Conservation (phyloP, 2,113 vertebrate species). For the Siniperca chuatsi region DNA sequence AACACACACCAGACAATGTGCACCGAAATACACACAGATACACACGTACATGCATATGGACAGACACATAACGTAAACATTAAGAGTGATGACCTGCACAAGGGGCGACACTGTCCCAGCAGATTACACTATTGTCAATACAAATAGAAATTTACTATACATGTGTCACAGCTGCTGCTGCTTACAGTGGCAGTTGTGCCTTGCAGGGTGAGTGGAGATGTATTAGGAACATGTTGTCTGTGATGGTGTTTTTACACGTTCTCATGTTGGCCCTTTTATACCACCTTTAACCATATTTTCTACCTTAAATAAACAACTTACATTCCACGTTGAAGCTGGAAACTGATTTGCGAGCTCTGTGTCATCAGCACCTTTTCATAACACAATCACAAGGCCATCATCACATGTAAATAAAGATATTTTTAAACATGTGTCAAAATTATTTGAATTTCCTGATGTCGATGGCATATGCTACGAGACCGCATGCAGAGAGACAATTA, state of each 20-base stretch:
- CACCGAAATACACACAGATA: conserved; percentile 47
- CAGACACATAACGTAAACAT: conserved; percentile 78
- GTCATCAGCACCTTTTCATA: conserved; percentile 16
- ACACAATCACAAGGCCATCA: conserved; percentile 11
- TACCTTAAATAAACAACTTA: conserved; percentile 38
- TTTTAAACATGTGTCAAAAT: conserved; percentile 29
- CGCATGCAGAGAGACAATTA: conserved; percentile 63
- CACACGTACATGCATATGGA: conserved; percentile 35
- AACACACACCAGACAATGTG: conserved; percentile 57
- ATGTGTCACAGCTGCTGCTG: conserved; percentile 76
- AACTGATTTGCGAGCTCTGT: conserved; percentile 10
- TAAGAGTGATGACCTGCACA: conserved; percentile 88
- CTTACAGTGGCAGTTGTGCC: conserved; percentile 63
- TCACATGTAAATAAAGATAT: conserved; percentile 36
- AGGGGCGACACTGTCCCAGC: conserved; percentile 92
- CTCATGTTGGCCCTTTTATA: conserved; percentile 29
- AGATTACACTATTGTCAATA: conserved; percentile 99
- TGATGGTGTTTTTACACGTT: conserved; percentile 61
- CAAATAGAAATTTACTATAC: conserved; percentile 87
- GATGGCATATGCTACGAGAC: not conserved
- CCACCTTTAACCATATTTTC: conserved; percentile 42
- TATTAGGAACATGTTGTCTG: conserved; percentile 65
- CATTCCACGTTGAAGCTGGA: not conserved
- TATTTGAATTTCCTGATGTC: conserved; percentile 34
- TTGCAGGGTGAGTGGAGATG: conserved; percentile 71